phyloP scores from a whole-genome alignment of 1,140 invertebrate genomes.

The Cotesia typhae region DNA sequence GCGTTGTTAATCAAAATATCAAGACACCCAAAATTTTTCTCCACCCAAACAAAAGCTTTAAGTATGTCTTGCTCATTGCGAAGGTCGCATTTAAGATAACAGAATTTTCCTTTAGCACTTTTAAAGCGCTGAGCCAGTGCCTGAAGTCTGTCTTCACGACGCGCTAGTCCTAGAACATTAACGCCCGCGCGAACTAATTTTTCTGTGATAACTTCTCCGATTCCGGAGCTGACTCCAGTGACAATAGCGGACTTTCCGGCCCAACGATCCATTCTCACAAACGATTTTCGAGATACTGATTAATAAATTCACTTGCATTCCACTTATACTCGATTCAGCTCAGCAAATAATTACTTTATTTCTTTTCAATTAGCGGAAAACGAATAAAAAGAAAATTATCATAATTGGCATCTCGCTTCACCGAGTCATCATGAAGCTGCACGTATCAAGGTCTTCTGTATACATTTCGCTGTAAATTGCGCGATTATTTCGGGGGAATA shows the following conservation, averaged over 20 bases:
- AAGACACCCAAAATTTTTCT: constrained; percentile 10
- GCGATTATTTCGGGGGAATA: too few species aligned
- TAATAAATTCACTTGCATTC: background rate
- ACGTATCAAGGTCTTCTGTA: too few species aligned
- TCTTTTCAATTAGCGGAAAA: too few species aligned
- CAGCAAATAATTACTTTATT: too few species aligned
- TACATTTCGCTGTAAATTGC: too few species aligned
- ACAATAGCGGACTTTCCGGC: constrained; percentile 63
- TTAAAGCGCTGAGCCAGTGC: background rate
- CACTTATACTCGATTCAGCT: too few species aligned
- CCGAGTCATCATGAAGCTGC: too few species aligned
- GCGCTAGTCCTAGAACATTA: constrained; percentile 26
- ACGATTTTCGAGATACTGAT: background rate
- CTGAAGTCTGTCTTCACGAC: constrained; percentile 10
- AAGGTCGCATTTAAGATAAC: background rate
- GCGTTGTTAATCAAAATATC: constrained; percentile 22
- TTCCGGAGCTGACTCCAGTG: constrained; percentile 65
- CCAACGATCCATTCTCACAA: constrained; percentile 52
- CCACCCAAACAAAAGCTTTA: background rate
- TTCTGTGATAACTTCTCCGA: constrained; percentile 57
- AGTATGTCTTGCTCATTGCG: constrained; percentile 22
- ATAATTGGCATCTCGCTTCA: too few species aligned
- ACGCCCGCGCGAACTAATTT: constrained; percentile 38
- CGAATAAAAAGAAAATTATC: too few species aligned
- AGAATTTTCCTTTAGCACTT: constrained; percentile 7